A percentile compares a stretch with the other conserved stretches of the same genome.
Evolutionary conservation across 2,888 invertebrate genomes (phyloP).

Genomic region (Pollenia amentaria): DNA sequence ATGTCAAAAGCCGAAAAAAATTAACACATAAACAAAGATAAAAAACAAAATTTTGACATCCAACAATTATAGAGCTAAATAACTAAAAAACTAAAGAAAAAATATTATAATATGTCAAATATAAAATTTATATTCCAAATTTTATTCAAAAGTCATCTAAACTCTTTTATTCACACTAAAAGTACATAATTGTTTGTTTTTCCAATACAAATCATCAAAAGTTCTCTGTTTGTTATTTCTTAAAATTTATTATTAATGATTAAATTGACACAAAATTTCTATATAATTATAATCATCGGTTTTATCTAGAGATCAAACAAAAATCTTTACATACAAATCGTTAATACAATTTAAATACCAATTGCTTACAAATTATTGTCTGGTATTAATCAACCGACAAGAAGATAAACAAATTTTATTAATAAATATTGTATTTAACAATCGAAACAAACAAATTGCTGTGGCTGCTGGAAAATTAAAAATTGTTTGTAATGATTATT

Average conservation of each 20-base stretch:
- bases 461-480: conserved; percentile 9
- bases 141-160: no score
- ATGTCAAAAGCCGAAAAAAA: no score
- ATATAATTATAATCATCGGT: not conserved
- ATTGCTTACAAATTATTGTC: conserved; percentile 43
- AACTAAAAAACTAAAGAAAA: no score
- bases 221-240: not conserved
- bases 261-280: conserved; percentile 20
- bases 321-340: conserved; percentile 22
- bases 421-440: not conserved
- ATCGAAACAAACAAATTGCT: conserved; percentile 16
- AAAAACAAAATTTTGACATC: no score
- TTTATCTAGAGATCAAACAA: conserved; percentile 17
- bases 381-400: conserved; percentile 12
- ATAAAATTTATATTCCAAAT: no score
- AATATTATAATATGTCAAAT: no score
- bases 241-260: conserved; percentile 27
- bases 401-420: conserved; percentile 21
- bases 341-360: conserved; percentile 44
- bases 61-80: no score
- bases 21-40: no score
- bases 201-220: not conserved
- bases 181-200: no score
- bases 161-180: no score
- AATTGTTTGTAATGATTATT: conserved; percentile 18